Evolutionary conservation across 2,797 vertebrate genomes (phyloP).

Genomic region (Macrochelys suwanniensis): DNA sequence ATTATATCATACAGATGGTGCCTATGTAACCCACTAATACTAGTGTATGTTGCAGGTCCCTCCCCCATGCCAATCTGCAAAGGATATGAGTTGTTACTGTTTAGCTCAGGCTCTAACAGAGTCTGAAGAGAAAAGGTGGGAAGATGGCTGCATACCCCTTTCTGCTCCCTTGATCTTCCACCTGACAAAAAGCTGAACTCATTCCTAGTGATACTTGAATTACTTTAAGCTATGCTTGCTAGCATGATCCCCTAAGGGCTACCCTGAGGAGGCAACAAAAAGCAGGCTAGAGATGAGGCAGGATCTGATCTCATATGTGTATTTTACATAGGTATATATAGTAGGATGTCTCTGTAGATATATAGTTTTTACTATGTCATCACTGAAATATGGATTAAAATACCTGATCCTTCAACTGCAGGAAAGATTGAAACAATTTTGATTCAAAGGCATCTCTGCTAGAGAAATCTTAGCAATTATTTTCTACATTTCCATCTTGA

Average conservation of each 20-base stretch:
- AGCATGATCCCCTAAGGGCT: not conserved
- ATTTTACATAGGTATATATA: not conserved
- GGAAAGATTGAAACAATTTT: not conserved
- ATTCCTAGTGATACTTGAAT: not conserved
- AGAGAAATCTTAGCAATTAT: not conserved
- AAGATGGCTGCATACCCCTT: not conserved
- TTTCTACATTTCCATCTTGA: not conserved
- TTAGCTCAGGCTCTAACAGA: too few species aligned
- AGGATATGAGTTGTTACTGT: not conserved
- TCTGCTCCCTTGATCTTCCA: not conserved
- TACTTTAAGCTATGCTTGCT: not conserved
- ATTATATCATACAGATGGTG: not conserved
- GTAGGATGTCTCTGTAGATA: accelerated
- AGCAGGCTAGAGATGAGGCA: not conserved
- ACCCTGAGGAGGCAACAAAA: not conserved
- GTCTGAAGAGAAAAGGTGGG: not conserved
- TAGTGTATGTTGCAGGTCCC: not conserved
- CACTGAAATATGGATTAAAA: not conserved
- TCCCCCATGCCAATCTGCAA: not conserved
- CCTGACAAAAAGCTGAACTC: not conserved
- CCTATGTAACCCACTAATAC: not conserved
- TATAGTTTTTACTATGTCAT: not conserved
- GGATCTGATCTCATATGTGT: not conserved
- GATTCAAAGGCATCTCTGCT: not conserved
- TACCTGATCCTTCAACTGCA: not conserved